These are phyloP conservation scores for Xestia c-nigrum DNA, from an alignment of 2,888 invertebrate species.

Conservation along the genomic window DNA sequence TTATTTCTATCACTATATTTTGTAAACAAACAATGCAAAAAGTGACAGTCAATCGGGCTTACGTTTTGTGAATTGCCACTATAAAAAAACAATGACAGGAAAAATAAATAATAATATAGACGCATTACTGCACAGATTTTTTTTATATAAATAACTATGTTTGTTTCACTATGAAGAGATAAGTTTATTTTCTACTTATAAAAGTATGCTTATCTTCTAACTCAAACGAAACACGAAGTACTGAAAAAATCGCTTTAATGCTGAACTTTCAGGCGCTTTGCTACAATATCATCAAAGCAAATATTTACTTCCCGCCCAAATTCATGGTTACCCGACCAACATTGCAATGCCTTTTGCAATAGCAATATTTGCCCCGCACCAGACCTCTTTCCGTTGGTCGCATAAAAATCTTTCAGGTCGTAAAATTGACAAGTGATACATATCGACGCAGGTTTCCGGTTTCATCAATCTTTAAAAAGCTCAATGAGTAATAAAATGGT, in stretches of 20 bases:
- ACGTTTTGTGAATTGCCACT: conserved; percentile 30
- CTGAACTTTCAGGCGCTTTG: conserved; percentile 44
- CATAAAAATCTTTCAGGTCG: conserved; percentile 71
- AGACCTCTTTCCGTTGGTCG: conserved; percentile 53
- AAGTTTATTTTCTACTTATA: background rate
- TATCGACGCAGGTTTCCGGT: conserved; percentile 72
- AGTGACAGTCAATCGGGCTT: conserved; percentile 2
- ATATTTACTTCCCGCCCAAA: conserved; percentile 76
- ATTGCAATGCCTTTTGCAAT: conserved; percentile 55
- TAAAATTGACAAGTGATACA: conserved; percentile 73
- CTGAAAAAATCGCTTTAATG: conserved; percentile 63
- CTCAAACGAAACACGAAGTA: background rate
- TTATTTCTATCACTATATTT: background rate
- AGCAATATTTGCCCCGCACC: background rate
- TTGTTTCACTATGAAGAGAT: background rate
- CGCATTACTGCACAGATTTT: background rate
- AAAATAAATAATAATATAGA: too few relatives aligned
- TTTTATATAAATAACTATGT: background rate
- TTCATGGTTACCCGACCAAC: conserved; percentile 72
- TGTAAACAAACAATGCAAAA: conserved; percentile 38
- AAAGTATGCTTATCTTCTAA: background rate
- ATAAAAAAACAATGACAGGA: conserved; percentile 20
- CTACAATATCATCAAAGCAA: conserved; percentile 72
- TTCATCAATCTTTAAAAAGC: conserved; percentile 63
- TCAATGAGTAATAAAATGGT: conserved; percentile 56